Evolutionary conservation across 2,113 vertebrate genomes (phyloP), one percentile per base, ranked within the genome.

Genomic region (Oenanthe oenanthe): DNA sequence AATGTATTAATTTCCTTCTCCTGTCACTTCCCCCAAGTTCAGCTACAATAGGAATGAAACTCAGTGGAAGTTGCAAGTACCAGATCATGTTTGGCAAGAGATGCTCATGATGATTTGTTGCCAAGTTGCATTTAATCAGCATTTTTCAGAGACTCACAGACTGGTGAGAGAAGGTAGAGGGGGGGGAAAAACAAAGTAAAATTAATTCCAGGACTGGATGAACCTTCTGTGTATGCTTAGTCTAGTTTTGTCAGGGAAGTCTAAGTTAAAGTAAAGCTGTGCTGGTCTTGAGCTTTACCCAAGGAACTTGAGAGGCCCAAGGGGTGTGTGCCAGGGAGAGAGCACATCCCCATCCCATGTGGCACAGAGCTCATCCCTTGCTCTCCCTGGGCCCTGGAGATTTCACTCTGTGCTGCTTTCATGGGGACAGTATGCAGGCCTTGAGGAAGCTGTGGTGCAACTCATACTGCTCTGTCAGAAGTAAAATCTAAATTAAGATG

Each of bases 61-160:
- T 95, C 94, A 90, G 60, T 92, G 40, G 42, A 97, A 97, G 63
- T 75, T 95, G 61, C 86, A 95, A 96, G 95, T 78, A 96, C 82
- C 92, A 75, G 74, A 93, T 77, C 53, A 83, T 83, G 54, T 95
- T 96, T 95, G 89, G 95, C 92, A 36, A 62, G 71, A 43, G 63
- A 24, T 56, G 56, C 18, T 62, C 34, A 29, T 42, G 48, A 56
- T 24, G 34, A 42, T 50, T 70, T 62, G 31, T 70, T 70, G 28
- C 34, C 15, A 48, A 56, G 71, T 97, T 94, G 88, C 62, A 95
- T 96, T 97, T 96, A 92, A 97, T 95, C 91, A 94, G 68, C 13
- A 4, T 89, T 95, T 97, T 97, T 93, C 40, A 82, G 78, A 77
- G 28, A 42, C 24, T 82, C 21, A 2, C 11, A 48, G 43, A 57